Conservation (phyloP, 2,888 invertebrate species). For the Conomelus anceps region DNA sequence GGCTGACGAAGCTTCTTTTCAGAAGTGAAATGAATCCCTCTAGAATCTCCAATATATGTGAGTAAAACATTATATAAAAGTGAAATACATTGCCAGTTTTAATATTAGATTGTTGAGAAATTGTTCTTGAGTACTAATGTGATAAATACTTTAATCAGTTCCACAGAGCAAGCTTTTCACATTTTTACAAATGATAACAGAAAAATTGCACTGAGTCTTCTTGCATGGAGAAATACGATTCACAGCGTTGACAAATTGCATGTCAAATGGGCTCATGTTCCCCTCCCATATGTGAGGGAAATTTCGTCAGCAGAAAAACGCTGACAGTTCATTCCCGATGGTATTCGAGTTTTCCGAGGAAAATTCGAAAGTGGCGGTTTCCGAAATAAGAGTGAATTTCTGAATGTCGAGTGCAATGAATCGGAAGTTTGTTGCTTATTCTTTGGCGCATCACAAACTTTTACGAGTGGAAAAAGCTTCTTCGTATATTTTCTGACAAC, state of each 20-base stretch:
- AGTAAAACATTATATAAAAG: too few species aligned
- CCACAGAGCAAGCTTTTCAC: too few species aligned
- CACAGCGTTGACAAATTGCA: not conserved
- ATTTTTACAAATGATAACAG: too few species aligned
- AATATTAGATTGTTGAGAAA: too few species aligned
- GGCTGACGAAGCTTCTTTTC: too few species aligned
- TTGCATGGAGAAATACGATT: not conserved
- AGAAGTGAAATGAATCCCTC: too few species aligned
- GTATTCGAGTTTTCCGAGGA: not conserved
- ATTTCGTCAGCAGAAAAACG: not conserved
- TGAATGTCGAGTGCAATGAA: not conserved
- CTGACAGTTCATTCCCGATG: not conserved
- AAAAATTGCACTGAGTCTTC: not conserved
- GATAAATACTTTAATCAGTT: too few species aligned
- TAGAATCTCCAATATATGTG: too few species aligned
- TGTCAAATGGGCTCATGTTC: not conserved
- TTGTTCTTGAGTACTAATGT: too few species aligned
- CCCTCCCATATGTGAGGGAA: not conserved
- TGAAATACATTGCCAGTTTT: too few species aligned
- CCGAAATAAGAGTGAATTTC: not conserved
- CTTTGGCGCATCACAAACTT: not conserved
- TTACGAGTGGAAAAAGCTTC: not conserved
- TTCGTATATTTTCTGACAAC: not conserved
- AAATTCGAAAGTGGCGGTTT: not conserved
- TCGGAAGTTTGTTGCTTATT: not conserved